A percentile compares a stretch with the other conserved stretches of the same genome.
phyloP scores from a whole-genome alignment of 2,113 vertebrate species.

The Pantherophis guttatus region DNA sequence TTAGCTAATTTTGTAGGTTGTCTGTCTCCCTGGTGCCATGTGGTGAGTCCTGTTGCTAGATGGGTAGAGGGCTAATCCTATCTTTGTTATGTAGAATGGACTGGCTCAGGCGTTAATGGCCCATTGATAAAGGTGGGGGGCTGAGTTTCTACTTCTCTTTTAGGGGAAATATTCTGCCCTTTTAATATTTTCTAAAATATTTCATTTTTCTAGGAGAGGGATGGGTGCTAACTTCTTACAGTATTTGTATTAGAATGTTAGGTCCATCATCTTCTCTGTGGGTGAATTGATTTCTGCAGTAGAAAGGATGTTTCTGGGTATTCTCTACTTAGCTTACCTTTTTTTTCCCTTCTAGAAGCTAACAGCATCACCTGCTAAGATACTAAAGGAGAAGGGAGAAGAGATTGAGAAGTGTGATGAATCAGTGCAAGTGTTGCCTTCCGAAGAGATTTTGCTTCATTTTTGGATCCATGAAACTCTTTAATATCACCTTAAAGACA shows the following conservation, averaged over 20 bases:
- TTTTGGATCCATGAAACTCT: conserved; percentile 15
- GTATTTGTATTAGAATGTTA: background rate
- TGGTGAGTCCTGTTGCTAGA: too few relatives aligned
- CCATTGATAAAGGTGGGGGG: too few relatives aligned
- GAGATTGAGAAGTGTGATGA: conserved; percentile 12
- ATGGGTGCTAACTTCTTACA: too few relatives aligned
- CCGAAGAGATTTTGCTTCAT: background rate
- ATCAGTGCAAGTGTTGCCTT: conserved; percentile 2
- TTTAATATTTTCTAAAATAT: too few relatives aligned
- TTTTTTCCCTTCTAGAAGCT: background rate
- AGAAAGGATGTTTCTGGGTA: background rate
- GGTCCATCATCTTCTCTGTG: background rate
- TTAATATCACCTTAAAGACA: background rate
- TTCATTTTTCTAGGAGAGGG: too few relatives aligned
- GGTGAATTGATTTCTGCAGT: background rate
- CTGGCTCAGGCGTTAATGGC: too few relatives aligned
- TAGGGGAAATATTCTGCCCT: too few relatives aligned
- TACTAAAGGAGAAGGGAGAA: background rate
- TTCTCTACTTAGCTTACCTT: background rate
- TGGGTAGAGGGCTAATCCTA: too few relatives aligned
- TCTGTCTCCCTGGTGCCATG: too few relatives aligned
- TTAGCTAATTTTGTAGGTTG: too few relatives aligned
- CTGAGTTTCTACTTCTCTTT: too few relatives aligned
- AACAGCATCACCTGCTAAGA: conserved; percentile 10
- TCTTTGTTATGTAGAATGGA: too few relatives aligned